A percentile compares a stretch with the other conserved stretches of the same genome.
Evolutionary conservation across 2,113 vertebrate species (phyloP).

Genomic region (Saccopteryx leptura): DNA sequence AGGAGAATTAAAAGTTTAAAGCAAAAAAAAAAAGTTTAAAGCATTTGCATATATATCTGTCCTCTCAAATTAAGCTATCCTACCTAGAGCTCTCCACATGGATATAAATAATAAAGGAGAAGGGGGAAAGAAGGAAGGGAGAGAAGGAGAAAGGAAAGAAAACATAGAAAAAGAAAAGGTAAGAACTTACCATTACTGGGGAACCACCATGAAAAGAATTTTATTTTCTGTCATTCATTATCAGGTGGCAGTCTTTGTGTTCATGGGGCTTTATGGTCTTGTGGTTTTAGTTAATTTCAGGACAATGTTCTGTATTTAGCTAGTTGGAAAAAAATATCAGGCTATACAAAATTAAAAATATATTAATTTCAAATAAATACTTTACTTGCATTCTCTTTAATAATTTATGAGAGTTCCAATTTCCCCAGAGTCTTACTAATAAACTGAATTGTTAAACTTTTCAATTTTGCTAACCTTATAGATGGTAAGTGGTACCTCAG

Average conservation of each 20-base stretch:
- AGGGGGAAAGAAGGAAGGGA: too few relatives aligned
- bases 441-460: not conserved
- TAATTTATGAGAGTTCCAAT: not conserved
- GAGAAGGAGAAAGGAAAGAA: not conserved
- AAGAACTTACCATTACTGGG: not conserved
- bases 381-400: not conserved
- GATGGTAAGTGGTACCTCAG: not conserved
- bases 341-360: not conserved
- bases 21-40: too few relatives aligned
- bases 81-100: not conserved
- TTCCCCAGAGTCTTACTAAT: not conserved
- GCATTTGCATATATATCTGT: not conserved
- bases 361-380: not conserved
- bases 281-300: not conserved
- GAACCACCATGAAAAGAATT: not conserved
- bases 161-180: not conserved
- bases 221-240: not conserved
- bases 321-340: not conserved
- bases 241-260: not conserved
- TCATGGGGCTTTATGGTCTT: not conserved
- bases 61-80: not conserved
- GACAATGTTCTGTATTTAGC: conserved; percentile 4
- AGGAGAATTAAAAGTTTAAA: not conserved
- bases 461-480: not conserved
- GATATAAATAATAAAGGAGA: not conserved